Evolutionary conservation across 2,797 vertebrate species (phyloP), one percentile per base, ranked within the genome.

Genomic region (Aeoliscus strigatus): DNA sequence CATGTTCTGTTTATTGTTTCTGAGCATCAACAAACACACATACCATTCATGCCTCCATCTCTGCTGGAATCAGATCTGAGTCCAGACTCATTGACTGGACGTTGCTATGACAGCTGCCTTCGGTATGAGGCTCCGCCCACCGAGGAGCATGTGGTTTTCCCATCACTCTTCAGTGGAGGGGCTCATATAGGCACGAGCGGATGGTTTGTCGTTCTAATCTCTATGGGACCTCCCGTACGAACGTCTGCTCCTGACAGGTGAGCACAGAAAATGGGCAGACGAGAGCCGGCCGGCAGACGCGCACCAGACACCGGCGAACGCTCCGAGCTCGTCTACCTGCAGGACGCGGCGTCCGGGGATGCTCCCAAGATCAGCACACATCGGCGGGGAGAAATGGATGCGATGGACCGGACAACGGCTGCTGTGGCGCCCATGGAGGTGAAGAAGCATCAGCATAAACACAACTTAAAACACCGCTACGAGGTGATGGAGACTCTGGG

Each of bases 401-500:
- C 27, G 12, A 9, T 0, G 27, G 30, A 13, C 13, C 39, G 42
- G 44, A 26, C 39, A n/a, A 11, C 36, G 29, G 9, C 29, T 1
- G 17, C 26, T 14, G 9, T 48, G 3, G 36, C 42, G 17, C 45
- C 63, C 25, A 45, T 42, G 29, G 79, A 77, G 1, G 88, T 90
- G 54, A 90, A 84, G 76, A 90, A 84, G 50, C 90, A 90, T 45
- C 87, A 85, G 42, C 90, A 91, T 72, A 90, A 89, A 39, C 89
- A 90, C 79, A 90, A 87, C 59, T 50, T 91, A 34, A 90, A 85
- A 9, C 87, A 88, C 75, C 84, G 87, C 14, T 91, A 87, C 12
- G 85, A 88, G 51, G 74, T 90, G 60, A 79, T 90, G 83, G 87
- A 90, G 81, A 91, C 88, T 4, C 73, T 91, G 47, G 89, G 90